A percentile compares a stretch with the other conserved stretches of the same genome.
These are phyloP conservation scores for Sycophila texana DNA, from an alignment of 2,888 invertebrate genomes.

Conservation along the genomic window DNA sequence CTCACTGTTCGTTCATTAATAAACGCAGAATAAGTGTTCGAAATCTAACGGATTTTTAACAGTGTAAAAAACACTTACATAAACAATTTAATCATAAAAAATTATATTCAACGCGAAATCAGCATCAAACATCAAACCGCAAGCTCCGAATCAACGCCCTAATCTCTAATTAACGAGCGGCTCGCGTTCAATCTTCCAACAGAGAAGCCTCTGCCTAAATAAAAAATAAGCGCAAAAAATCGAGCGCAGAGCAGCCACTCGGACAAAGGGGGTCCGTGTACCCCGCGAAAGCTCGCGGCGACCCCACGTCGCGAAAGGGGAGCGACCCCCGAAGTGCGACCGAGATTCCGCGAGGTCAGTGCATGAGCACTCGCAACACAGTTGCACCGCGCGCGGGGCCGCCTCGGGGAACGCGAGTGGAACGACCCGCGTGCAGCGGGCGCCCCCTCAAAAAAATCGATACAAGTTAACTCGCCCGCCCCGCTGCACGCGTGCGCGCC, in stretches of 20 bases:
- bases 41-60: too few species aligned
- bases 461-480: slow-evolving; percentile 32
- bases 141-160: too few species aligned
- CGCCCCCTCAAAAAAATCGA: slow-evolving; percentile 27
- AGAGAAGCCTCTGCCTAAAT: neutral
- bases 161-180: too few species aligned
- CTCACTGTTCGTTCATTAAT: too few species aligned
- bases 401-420: slow-evolving; percentile 31
- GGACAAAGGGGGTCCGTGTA: neutral
- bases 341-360: slow-evolving; percentile 7
- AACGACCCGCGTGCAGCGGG: slow-evolving; percentile 32
- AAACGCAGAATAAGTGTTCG: too few species aligned
- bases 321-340: neutral
- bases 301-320: neutral
- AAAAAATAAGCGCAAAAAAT: slow-evolving; percentile 11
- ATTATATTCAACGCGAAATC: too few species aligned
- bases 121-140: too few species aligned
- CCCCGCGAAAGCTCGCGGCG: neutral
- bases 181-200: too few species aligned
- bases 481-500: neutral
- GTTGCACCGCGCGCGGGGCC: slow-evolving; percentile 24
- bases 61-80: too few species aligned
- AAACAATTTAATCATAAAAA: too few species aligned
- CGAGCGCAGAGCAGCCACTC: too few species aligned
- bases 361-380: slow-evolving; percentile 8